phyloP scores from a whole-genome alignment of 2,888 invertebrate species.

The Euproctis similis region DNA sequence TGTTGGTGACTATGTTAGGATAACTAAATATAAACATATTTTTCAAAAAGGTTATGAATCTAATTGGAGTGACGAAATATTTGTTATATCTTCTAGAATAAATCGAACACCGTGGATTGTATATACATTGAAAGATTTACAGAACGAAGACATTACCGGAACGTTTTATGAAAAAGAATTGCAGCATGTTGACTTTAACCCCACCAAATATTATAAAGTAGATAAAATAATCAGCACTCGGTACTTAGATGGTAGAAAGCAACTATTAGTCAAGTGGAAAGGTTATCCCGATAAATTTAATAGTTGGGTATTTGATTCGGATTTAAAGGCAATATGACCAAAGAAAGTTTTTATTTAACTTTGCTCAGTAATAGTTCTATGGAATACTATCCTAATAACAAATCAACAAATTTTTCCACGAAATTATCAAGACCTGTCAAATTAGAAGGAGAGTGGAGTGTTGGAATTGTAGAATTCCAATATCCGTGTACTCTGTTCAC shows the following conservation, averaged over 20 bases:
- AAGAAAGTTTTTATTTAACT: constrained; percentile 19
- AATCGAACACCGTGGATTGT: too few species aligned
- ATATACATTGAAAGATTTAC: too few species aligned
- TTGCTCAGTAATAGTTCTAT: constrained; percentile 12
- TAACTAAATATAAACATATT: too few species aligned
- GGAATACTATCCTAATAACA: constrained; percentile 19
- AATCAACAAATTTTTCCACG: too few species aligned
- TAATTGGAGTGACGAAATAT: too few species aligned
- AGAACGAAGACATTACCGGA: too few species aligned
- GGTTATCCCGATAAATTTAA: constrained; percentile 24
- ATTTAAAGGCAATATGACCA: constrained; percentile 15
- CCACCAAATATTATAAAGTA: constrained; percentile 16
- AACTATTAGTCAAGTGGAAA: constrained; percentile 25
- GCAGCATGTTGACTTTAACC: constrained; percentile 19
- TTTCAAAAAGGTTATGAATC: too few species aligned
- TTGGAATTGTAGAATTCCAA: constrained; percentile 14
- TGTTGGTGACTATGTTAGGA: too few species aligned
- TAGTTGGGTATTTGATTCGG: constrained; percentile 16
- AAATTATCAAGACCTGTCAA: too few species aligned
- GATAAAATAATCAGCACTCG: constrained; percentile 14
- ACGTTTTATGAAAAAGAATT: too few species aligned
- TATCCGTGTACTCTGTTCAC: constrained; percentile 17
- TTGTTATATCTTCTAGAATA: too few species aligned
- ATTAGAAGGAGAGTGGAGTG: too few species aligned
- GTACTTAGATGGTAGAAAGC: constrained; percentile 17